phyloP scores from a whole-genome alignment of 2,888 invertebrate species.

The Pantelozetes paolii region DNA sequence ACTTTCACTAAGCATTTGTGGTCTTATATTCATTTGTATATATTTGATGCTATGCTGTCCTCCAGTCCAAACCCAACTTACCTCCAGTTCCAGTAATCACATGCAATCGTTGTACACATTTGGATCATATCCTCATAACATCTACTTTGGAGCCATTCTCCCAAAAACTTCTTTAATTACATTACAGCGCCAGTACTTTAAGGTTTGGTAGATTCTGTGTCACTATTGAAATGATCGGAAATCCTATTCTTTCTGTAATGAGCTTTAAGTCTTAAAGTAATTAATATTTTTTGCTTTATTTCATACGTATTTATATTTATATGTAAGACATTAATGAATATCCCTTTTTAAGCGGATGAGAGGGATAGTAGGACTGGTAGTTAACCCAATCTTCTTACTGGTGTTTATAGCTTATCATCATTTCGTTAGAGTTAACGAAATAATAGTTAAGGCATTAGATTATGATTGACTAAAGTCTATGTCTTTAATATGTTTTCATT shows the following conservation, averaged over 20 bases:
- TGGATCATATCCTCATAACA: constrained; percentile 38
- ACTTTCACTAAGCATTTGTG: constrained; percentile 3
- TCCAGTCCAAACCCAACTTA: background rate
- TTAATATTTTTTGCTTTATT: constrained; percentile 21
- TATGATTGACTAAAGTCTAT: too few species aligned
- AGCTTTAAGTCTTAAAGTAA: background rate
- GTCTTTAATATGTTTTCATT: too few species aligned
- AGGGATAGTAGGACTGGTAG: too few species aligned
- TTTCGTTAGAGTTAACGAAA: too few species aligned
- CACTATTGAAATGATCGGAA: background rate
- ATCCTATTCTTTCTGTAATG: background rate
- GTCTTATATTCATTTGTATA: background rate
- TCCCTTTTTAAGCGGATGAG: background rate
- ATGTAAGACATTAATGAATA: background rate
- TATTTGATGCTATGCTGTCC: background rate
- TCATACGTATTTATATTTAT: background rate
- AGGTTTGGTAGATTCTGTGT: constrained; percentile 27
- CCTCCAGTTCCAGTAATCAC: background rate
- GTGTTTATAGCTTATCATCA: too few species aligned
- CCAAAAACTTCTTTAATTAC: constrained; percentile 46
- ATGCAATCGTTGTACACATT: background rate
- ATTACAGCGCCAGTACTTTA: constrained; percentile 44
- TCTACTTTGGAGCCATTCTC: constrained; percentile 46
- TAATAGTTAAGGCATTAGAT: too few species aligned
- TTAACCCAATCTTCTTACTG: too few species aligned